Conservation (phyloP, 2,113 vertebrate species). For the Panurus biarmicus region DNA sequence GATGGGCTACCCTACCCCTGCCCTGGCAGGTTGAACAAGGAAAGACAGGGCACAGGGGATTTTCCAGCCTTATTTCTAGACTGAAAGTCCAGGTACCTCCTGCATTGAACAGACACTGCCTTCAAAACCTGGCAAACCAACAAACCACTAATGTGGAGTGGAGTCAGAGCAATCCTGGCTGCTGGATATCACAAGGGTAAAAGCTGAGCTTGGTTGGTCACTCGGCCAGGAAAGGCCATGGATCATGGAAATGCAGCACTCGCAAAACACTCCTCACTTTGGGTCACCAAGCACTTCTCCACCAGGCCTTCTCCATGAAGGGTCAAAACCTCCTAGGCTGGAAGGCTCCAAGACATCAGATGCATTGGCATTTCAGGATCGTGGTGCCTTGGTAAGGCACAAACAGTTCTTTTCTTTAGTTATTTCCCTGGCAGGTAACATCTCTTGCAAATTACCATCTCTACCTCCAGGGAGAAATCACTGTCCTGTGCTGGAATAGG, state of each 20-base stretch:
- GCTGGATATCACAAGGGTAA: not conserved
- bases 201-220: not conserved
- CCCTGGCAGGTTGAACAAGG: not conserved
- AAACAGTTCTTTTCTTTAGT: not conserved
- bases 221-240: not conserved
- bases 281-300: not conserved
- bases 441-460: not conserved
- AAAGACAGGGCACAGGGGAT: not conserved
- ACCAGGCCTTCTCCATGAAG: not conserved
- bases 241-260: not conserved
- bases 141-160: not conserved
- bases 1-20: not conserved
- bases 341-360: not conserved
- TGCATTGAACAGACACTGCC: not conserved
- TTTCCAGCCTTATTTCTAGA: not conserved
- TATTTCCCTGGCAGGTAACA: not conserved
- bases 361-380: not conserved
- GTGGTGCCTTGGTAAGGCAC: not conserved
- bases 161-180: not conserved
- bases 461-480: not conserved
- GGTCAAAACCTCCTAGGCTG: not conserved
- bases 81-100: not conserved
- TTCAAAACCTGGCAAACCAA: not conserved
- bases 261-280: not conserved
- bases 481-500: not conserved